Percentiles rank a stretch among this genome's conserved stretches.
Evolutionary conservation across 2,888 invertebrate genomes (phyloP).

Genomic region (Petrolisthes manimaculis): DNA sequence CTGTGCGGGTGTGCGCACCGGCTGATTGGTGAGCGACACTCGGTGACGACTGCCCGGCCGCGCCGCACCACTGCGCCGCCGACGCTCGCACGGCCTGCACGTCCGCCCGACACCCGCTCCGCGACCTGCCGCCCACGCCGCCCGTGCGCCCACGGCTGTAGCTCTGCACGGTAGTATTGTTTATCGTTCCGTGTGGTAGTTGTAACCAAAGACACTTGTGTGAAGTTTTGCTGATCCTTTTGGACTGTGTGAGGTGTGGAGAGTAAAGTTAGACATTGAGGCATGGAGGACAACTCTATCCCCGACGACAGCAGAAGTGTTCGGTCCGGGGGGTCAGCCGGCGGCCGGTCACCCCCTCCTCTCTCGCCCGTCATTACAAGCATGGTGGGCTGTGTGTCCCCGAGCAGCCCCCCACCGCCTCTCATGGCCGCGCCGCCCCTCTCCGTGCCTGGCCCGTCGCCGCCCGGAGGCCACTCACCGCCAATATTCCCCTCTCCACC

Average conservation of each 20-base stretch:
- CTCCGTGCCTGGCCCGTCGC: conserved; percentile 59
- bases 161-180: conserved; percentile 25
- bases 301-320: conserved; percentile 61
- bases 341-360: conserved; percentile 63
- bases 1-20: conserved; percentile 64
- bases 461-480: conserved; percentile 61
- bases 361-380: conserved; percentile 63
- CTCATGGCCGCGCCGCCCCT: conserved; percentile 59
- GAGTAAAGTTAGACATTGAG: conserved; percentile 13
- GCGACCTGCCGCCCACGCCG: conserved; percentile 44
- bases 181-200: conserved; percentile 29
- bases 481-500: conserved; percentile 63
- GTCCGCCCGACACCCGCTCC: conserved; percentile 50
- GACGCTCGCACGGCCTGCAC: conserved; percentile 64
- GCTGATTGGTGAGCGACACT: conserved; percentile 60
- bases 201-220: conserved; percentile 28
- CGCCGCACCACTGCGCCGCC: conserved; percentile 64
- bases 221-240: conserved; percentile 21
- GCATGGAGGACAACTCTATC: conserved; percentile 50
- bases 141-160: conserved; percentile 46
- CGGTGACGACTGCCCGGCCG: conserved; percentile 59
- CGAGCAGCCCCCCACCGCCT: conserved; percentile 62
- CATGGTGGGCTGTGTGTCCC: conserved; percentile 58
- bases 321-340: conserved; percentile 61
- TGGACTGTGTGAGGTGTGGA: conserved; percentile 32